Percentiles rank a stretch among this genome's conserved stretches.
These are phyloP conservation scores for Lomographa bimaculata DNA, from an alignment of 2,888 invertebrate species.

Conservation along the genomic window DNA sequence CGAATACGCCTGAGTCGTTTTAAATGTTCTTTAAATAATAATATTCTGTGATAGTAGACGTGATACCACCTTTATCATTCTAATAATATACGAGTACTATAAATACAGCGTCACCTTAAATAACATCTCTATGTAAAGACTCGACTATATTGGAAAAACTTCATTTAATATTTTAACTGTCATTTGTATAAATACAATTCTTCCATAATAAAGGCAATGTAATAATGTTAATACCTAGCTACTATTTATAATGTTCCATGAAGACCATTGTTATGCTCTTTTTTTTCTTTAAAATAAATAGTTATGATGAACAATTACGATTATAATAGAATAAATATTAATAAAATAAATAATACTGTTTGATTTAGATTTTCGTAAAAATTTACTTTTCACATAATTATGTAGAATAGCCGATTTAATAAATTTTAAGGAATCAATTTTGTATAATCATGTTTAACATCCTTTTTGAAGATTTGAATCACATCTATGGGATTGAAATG, in stretches of 20 bases:
- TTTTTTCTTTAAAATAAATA: neutral
- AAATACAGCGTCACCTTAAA: conserved; percentile 23
- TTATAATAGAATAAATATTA: too few relatives aligned
- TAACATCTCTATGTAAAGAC: conserved; percentile 23
- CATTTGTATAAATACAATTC: conserved; percentile 25
- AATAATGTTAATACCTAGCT: conserved; percentile 7
- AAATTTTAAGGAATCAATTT: neutral
- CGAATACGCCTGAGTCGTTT: conserved; percentile 51
- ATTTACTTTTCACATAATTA: too few relatives aligned
- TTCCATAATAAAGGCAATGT: conserved; percentile 11
- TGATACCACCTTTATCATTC: conserved; percentile 76
- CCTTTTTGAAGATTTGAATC: conserved; percentile 1
- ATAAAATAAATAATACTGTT: neutral
- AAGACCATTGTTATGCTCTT: conserved; percentile 1
- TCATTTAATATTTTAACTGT: conserved; percentile 17
- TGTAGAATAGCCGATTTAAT: too few relatives aligned
- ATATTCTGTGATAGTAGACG: conserved; percentile 83
- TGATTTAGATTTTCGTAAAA: too few relatives aligned
- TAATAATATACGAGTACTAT: conserved; percentile 43
- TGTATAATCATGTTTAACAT: neutral
- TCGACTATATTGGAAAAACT: conserved; percentile 14
- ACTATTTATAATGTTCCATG: conserved; percentile 4
- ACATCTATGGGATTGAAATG: neutral
- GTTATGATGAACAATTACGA: neutral
- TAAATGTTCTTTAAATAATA: conserved; percentile 69